phyloP scores from a whole-genome alignment of 2,797 vertebrate genomes.

The Rhabdophis nuchalis region DNA sequence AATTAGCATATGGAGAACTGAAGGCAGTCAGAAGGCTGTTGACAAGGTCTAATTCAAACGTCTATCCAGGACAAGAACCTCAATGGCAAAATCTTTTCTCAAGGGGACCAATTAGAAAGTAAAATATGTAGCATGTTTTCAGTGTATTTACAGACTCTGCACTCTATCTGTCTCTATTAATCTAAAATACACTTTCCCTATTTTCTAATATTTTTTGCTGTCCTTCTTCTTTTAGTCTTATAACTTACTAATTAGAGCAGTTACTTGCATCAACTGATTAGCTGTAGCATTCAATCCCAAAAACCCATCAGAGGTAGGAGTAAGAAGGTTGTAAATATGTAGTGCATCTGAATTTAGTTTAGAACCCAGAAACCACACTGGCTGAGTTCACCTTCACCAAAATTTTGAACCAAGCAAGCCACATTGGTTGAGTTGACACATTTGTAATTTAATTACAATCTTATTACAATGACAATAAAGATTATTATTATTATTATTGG shows the following conservation, averaged over 20 bases:
- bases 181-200: not conserved
- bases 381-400: not conserved
- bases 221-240: not conserved
- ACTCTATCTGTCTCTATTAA: not conserved
- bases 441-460: too few species aligned
- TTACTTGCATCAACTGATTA: not conserved
- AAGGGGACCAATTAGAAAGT: conserved; percentile 17
- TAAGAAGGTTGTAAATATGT: not conserved
- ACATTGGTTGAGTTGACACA: not conserved
- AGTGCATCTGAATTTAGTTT: not conserved
- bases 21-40: not conserved
- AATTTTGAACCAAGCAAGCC: not conserved
- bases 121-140: conserved; percentile 9
- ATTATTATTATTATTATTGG: too few species aligned
- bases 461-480: too few species aligned
- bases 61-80: not conserved
- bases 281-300: not conserved
- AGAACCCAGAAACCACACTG: not conserved
- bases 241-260: not conserved
- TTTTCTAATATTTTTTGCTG: not conserved
- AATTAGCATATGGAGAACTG: conserved; percentile 17
- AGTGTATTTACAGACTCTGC: conserved; percentile 1
- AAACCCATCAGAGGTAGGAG: not conserved
- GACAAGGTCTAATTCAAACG: conserved; percentile 26
- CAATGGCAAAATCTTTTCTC: conserved; percentile 19